A percentile compares a stretch with the other conserved stretches of the same genome.
Evolutionary conservation across 2,888 invertebrate species (phyloP).

Genomic region (Odontothrips loti): DNA sequence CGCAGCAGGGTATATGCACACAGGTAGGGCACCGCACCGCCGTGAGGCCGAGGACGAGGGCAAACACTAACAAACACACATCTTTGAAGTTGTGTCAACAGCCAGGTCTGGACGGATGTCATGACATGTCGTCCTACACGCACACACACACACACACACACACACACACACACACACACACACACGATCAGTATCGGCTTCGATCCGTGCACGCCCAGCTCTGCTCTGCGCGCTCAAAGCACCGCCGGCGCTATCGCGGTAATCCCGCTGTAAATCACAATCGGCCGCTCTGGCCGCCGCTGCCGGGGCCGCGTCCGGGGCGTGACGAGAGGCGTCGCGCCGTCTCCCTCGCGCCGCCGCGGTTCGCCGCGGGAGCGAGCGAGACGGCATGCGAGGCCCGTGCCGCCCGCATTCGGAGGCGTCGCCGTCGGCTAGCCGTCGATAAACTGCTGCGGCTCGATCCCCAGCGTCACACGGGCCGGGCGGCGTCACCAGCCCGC

Average conservation of each 20-base stretch:
- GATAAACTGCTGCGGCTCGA: too few relatives aligned
- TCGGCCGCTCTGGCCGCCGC: conserved; percentile 15
- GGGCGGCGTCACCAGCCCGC: background rate
- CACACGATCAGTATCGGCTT: background rate
- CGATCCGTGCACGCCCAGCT: background rate
- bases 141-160: background rate
- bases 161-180: background rate
- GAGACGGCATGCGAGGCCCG: background rate
- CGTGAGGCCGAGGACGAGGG: too few relatives aligned
- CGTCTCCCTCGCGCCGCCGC: background rate
- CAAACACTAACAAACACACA: background rate
- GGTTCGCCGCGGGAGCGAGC: background rate
- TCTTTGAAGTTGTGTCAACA: conserved; percentile 6
- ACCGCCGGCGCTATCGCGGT: conserved; percentile 17
- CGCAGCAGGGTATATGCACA: too few relatives aligned
- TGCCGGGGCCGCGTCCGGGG: background rate
- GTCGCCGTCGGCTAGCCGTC: too few relatives aligned
- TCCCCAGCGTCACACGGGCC: background rate
- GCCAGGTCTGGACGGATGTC: conserved; percentile 2
- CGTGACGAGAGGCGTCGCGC: background rate
- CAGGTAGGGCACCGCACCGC: background rate
- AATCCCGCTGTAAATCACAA: conserved; percentile 23
- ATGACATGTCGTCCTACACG: background rate
- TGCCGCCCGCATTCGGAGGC: too few relatives aligned
- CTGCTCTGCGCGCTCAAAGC: background rate